phyloP scores from a whole-genome alignment of 2,888 invertebrate genomes.

The Perithous albicinctus region DNA sequence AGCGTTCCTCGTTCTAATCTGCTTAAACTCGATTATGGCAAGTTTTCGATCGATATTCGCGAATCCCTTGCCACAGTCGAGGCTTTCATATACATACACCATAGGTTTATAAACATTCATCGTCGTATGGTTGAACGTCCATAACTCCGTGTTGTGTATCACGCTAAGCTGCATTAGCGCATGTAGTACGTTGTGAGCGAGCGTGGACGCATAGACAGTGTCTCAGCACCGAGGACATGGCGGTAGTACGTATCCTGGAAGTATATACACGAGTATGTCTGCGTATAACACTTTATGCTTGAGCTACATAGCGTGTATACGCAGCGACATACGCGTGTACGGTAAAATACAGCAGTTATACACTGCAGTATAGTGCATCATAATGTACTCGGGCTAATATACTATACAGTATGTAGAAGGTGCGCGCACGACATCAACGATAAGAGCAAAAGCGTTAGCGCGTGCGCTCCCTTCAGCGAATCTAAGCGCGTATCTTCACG shows the following conservation, averaged over 20 bases:
- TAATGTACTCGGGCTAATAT: constrained; percentile 26
- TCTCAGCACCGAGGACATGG: not conserved
- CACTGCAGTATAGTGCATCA: constrained; percentile 9
- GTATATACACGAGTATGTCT: constrained; percentile 4
- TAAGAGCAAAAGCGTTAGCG: constrained; percentile 61
- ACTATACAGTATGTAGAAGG: constrained; percentile 3
- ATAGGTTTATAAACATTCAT: constrained; percentile 32
- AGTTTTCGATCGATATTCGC: constrained; percentile 13
- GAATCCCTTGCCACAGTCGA: not conserved
- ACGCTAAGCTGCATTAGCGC: constrained; percentile 40
- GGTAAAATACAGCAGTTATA: constrained; percentile 16
- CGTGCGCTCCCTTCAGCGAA: constrained; percentile 60
- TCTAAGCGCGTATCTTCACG: constrained; percentile 65
- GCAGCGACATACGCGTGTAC: constrained; percentile 13
- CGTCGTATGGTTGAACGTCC: not conserved
- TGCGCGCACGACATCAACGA: constrained; percentile 40
- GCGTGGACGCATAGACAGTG: constrained; percentile 3
- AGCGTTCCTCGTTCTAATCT: not conserved
- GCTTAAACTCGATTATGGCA: not conserved
- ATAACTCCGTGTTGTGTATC: constrained; percentile 22
- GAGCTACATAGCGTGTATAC: not conserved
- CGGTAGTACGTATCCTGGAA: not conserved
- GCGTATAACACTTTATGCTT: constrained; percentile 17
- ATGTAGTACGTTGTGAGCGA: constrained; percentile 30
- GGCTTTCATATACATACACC: constrained; percentile 5